Evolutionary conservation across 2,797 vertebrate species (phyloP).

Genomic region (Melopsittacus undulatus): DNA sequence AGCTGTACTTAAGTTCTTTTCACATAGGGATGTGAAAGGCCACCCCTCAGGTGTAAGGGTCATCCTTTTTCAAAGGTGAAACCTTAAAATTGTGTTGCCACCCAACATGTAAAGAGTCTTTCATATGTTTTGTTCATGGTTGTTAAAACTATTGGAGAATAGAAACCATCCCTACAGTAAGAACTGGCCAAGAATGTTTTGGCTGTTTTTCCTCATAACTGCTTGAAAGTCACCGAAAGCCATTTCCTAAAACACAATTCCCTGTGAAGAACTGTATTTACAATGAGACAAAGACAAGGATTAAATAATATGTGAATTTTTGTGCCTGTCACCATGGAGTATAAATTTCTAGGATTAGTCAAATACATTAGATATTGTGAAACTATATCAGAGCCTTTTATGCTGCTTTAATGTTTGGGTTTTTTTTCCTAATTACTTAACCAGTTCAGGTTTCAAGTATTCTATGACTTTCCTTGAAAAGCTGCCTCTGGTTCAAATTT

Average conservation of each 20-base stretch:
- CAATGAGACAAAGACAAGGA: neutral
- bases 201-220: neutral
- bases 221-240: neutral
- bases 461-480: neutral
- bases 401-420: neutral
- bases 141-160: neutral
- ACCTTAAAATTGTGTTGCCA: neutral
- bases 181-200: neutral
- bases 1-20: neutral
- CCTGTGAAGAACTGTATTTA: neutral
- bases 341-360: slow-evolving; percentile 2
- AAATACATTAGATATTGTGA: neutral
- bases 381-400: neutral
- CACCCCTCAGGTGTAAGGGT: neutral
- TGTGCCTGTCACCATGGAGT: neutral
- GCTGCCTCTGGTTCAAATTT: neutral
- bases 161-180: neutral
- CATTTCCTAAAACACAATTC: neutral
- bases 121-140: neutral
- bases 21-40: neutral
- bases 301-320: slow-evolving; percentile 13
- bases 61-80: neutral
- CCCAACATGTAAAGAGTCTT: neutral
- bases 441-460: neutral
- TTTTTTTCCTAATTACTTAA: neutral